These are phyloP conservation scores for Anthopleura sola DNA, from an alignment of 64 coral and sea anemone genomes.

Conservation along the genomic window DNA sequence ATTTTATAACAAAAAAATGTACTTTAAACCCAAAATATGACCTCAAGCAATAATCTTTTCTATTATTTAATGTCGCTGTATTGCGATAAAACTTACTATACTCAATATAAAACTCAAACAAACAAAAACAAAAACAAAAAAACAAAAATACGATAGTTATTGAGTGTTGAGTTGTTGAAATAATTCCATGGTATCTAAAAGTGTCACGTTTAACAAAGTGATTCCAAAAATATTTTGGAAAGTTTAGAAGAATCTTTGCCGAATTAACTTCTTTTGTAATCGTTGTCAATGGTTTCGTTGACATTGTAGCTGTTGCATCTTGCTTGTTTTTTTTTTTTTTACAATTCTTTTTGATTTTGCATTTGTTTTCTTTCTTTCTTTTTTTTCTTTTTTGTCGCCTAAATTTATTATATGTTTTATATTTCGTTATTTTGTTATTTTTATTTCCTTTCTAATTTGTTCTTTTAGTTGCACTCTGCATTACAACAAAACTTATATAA, in stretches of 20 bases:
- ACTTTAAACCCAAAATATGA: neutral
- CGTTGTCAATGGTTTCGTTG: neutral
- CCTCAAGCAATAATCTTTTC: neutral
- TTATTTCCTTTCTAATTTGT: too few relatives aligned
- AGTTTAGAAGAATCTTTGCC: too few relatives aligned
- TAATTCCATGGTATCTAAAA: too few relatives aligned
- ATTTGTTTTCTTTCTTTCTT: too few relatives aligned
- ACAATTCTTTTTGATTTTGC: neutral
- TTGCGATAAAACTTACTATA: neutral
- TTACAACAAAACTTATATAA: too few relatives aligned
- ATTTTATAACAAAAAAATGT: slow-evolving; percentile 3
- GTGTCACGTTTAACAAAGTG: too few relatives aligned
- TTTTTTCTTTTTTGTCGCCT: too few relatives aligned
- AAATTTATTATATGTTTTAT: too few relatives aligned
- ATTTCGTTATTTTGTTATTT: too few relatives aligned
- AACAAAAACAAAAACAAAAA: neutral
- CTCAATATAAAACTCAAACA: neutral
- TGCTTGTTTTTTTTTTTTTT: neutral
- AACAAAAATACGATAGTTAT: neutral
- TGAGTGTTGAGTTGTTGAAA: neutral
- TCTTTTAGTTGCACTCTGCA: too few relatives aligned
- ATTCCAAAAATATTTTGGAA: too few relatives aligned
- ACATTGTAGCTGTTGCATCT: neutral
- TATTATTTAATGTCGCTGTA: slow-evolving; percentile 8
- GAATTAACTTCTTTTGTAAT: too few relatives aligned